Conservation (phyloP, 2,797 vertebrate species). For the Ciconia nigra region DNA sequence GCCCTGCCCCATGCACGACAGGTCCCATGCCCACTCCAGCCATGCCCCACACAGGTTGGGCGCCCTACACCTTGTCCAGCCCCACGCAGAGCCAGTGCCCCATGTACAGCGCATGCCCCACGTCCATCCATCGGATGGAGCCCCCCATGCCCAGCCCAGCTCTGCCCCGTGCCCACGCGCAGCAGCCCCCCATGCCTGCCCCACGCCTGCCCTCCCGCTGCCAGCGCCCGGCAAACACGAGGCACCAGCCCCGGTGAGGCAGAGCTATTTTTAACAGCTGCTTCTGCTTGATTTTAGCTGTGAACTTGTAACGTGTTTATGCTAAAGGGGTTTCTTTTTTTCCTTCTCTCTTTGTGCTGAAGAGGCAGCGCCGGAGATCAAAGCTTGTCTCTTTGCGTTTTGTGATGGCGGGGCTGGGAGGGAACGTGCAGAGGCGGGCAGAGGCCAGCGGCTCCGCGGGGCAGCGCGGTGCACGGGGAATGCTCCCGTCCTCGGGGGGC, state of each 20-base stretch:
- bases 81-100: fast-evolving
- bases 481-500: background rate
- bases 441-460: background rate
- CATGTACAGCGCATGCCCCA: fast-evolving
- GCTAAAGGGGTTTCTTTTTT: slow-evolving; percentile 53
- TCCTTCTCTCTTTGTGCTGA: slow-evolving; percentile 5
- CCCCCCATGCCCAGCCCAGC: background rate
- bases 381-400: slow-evolving; percentile 22
- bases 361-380: slow-evolving; percentile 25
- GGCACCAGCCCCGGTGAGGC: background rate
- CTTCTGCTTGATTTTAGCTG: slow-evolving; percentile 60
- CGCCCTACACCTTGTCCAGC: background rate
- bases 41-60: background rate
- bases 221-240: background rate
- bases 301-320: slow-evolving; percentile 42
- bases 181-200: background rate
- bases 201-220: background rate
- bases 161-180: background rate
- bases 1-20: background rate
- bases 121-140: fast-evolving
- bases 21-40: background rate
- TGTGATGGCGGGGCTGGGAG: background rate
- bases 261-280: slow-evolving; percentile 46
- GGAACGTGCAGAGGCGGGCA: background rate
- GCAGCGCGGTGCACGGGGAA: background rate